These are phyloP conservation scores for Rhinichthys klamathensis DNA, from an alignment of 2,113 vertebrate species.

Conservation along the genomic window DNA sequence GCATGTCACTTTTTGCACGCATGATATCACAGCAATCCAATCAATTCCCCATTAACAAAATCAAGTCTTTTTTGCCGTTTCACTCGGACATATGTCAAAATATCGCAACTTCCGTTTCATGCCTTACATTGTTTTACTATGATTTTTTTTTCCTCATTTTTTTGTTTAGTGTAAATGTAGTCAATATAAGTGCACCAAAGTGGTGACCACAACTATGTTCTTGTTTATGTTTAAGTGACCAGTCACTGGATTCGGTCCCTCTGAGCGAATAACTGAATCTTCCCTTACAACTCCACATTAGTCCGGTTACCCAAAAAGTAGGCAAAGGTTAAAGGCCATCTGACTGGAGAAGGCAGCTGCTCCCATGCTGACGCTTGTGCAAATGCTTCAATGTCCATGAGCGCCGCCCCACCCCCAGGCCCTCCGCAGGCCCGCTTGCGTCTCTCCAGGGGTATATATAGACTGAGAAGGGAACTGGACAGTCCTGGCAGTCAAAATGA, in stretches of 20 bases:
- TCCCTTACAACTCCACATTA: not conserved
- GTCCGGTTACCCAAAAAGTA: not conserved
- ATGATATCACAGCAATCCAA: no score
- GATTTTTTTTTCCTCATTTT: no score
- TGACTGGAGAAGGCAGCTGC: slow-evolving; percentile 66
- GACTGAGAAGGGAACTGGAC: slow-evolving; percentile 47
- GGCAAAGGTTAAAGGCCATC: slow-evolving; percentile 56
- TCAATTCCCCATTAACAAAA: no score
- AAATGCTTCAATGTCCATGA: slow-evolving; percentile 47
- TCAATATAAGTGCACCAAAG: not conserved
- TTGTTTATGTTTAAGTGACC: not conserved
- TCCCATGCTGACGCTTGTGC: slow-evolving; percentile 59
- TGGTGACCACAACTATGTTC: not conserved
- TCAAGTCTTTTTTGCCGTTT: no score
- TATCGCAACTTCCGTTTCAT: no score
- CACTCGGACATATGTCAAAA: no score
- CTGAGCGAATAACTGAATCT: no score
- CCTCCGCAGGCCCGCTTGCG: slow-evolving; percentile 64
- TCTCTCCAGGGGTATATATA: slow-evolving; percentile 74
- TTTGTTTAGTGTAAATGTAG: not conserved
- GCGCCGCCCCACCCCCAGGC: slow-evolving; percentile 48
- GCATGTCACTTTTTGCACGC: no score
- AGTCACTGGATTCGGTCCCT: not conserved
- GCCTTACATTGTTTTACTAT: no score
- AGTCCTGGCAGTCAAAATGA: slow-evolving; percentile 76